Conservation (phyloP, 2,888 invertebrate species). For the Gastracanthus pulcherrimus region DNA sequence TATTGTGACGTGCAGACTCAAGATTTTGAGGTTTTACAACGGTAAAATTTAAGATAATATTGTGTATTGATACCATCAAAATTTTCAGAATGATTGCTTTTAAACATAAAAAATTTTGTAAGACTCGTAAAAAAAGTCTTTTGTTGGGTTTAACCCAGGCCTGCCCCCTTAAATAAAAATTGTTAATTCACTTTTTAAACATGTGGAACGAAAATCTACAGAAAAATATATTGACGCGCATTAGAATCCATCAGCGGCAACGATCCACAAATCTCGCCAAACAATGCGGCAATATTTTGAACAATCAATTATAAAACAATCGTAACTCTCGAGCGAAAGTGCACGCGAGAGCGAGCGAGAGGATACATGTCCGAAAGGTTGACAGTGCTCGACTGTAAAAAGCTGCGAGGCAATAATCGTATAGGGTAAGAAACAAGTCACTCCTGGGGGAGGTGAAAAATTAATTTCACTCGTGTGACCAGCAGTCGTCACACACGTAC, state of each 20-base stretch:
- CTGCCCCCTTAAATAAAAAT: too few species aligned
- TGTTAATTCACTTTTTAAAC: too few species aligned
- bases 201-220: too few species aligned
- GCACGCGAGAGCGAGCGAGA: too few species aligned
- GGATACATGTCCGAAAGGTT: conserved; percentile 3
- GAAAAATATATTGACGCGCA: not conserved
- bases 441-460: conserved; percentile 3
- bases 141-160: too few species aligned
- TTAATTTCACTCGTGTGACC: conserved; percentile 25
- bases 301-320: conserved; percentile 20
- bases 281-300: conserved; percentile 8
- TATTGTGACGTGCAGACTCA: too few species aligned
- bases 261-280: not conserved
- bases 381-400: conserved; percentile 10
- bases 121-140: too few species aligned
- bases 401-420: conserved; percentile 31
- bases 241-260: not conserved
- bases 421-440: conserved; percentile 29
- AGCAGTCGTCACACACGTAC: not conserved
- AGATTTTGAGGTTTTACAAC: too few species aligned
- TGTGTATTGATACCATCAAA: too few species aligned
- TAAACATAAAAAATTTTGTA: too few species aligned
- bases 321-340: not conserved
- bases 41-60: too few species aligned
- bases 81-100: too few species aligned